These are phyloP conservation scores for Drosophila mayri DNA, from an alignment of 1,140 invertebrate genomes.

Conservation along the genomic window DNA sequence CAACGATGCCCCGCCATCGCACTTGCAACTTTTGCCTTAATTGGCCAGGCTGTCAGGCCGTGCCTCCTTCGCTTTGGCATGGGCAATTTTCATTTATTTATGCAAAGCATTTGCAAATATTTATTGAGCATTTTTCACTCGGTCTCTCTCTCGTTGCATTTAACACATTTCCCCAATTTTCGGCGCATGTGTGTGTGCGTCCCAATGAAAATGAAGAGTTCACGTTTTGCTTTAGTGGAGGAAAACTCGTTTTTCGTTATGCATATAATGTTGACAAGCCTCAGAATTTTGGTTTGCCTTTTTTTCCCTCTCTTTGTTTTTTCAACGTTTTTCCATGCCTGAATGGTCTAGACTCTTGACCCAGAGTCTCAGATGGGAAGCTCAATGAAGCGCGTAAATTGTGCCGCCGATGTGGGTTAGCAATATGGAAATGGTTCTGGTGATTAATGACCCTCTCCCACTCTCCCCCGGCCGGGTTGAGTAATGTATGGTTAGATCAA, in stretches of 20 bases:
- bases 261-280: slow-evolving; percentile 54
- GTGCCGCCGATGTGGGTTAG: slow-evolving; percentile 32
- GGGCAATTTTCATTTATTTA: slow-evolving; percentile 58
- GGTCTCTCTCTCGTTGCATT: slow-evolving; percentile 48
- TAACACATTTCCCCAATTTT: slow-evolving; percentile 71
- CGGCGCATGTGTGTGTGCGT: neutral
- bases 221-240: slow-evolving; percentile 18
- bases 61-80: slow-evolving; percentile 27
- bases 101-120: slow-evolving; percentile 59
- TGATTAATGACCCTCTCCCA: slow-evolving; percentile 27
- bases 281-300: slow-evolving; percentile 25
- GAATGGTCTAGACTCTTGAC: slow-evolving; percentile 14
- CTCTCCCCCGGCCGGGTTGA: slow-evolving; percentile 11
- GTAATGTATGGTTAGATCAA: slow-evolving; percentile 50
- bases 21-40: slow-evolving; percentile 74
- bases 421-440: slow-evolving; percentile 29
- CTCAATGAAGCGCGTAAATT: slow-evolving; percentile 65
- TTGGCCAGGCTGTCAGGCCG: slow-evolving; percentile 37
- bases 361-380: slow-evolving; percentile 19
- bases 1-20: slow-evolving; percentile 53
- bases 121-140: slow-evolving; percentile 48
- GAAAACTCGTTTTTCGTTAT: slow-evolving; percentile 62
- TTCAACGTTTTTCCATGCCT: slow-evolving; percentile 31
- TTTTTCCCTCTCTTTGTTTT: slow-evolving; percentile 1
- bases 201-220: slow-evolving; percentile 67